Percentiles rank a stretch among this genome's conserved stretches.
Conservation (phyloP, 2,797 vertebrate genomes). For the Vireo griseus region DNA sequence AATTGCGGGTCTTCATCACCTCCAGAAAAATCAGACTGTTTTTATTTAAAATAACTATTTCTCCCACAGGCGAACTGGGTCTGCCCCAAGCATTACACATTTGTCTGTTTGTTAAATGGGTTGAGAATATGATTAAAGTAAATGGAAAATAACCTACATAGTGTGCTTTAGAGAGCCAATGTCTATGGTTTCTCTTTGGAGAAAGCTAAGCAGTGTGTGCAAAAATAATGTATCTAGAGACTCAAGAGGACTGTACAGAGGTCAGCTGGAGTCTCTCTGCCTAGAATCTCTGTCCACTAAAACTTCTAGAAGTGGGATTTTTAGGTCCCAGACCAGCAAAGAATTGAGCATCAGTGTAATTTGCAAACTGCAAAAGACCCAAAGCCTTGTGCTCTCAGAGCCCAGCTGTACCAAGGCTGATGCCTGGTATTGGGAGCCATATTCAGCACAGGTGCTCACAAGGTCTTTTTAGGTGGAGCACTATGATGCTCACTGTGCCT, state of each 20-base stretch:
- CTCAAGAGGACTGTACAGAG: neutral
- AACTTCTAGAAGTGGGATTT: neutral
- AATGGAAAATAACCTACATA: slow-evolving; percentile 37
- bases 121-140: slow-evolving; percentile 54
- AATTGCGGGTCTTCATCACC: slow-evolving; percentile 63
- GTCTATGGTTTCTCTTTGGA: neutral
- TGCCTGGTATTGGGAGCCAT: rapidly evolving
- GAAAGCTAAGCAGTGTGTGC: neutral
- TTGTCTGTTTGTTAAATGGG: slow-evolving; percentile 48
- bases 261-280: neutral
- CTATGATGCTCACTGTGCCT: rapidly evolving
- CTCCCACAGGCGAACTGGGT: slow-evolving; percentile 60
- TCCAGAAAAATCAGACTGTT: slow-evolving; percentile 52
- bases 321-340: neutral
- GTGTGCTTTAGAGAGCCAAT: neutral
- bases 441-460: neutral
- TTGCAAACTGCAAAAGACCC: neutral
- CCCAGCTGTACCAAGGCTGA: rapidly evolving
- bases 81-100: slow-evolving; percentile 61
- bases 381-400: neutral
- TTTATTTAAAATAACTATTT: slow-evolving; percentile 61
- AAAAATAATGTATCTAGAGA: neutral
- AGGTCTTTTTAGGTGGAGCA: neutral
- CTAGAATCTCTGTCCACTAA: neutral
- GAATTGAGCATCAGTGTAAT: neutral